phyloP scores from a whole-genome alignment of 2,113 vertebrate genomes.

The Lagopus leucura region DNA sequence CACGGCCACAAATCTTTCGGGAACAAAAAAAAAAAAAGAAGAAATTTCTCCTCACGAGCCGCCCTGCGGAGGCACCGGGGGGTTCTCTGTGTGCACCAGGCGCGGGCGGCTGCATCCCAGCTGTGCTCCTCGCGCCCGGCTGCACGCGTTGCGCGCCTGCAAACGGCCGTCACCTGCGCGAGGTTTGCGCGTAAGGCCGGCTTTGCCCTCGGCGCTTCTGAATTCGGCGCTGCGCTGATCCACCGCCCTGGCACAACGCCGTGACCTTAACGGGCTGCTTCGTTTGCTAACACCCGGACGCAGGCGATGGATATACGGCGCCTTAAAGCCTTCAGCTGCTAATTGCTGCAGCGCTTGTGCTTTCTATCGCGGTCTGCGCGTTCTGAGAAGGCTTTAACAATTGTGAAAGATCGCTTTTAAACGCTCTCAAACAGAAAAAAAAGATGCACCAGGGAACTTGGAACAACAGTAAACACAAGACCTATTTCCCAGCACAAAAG shows the following conservation, averaged over 20 bases:
- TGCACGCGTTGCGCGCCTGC: not conserved
- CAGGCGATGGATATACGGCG: not conserved
- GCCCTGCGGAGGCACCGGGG: rapidly evolving
- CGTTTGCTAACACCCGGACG: not conserved
- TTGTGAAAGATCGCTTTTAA: slow-evolving; percentile 29
- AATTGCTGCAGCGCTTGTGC: slow-evolving; percentile 16
- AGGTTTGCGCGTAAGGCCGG: rapidly evolving
- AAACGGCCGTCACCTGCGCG: not conserved
- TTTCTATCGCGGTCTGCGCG: not conserved
- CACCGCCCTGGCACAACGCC: not conserved
- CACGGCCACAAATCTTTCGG: rapidly evolving
- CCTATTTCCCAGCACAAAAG: not conserved
- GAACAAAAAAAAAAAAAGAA: rapidly evolving
- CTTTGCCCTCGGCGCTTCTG: not conserved
- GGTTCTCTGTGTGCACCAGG: no score
- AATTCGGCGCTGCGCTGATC: not conserved
- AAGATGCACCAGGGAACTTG: not conserved
- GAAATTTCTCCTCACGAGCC: rapidly evolving
- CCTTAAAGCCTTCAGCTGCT: not conserved
- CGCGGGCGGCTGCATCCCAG: not conserved
- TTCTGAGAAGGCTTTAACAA: not conserved
- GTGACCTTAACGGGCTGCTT: not conserved
- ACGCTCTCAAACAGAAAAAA: not conserved
- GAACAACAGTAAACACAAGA: slow-evolving; percentile 29
- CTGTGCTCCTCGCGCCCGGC: not conserved